A percentile compares a stretch with the other conserved stretches of the same genome.
Conservation (phyloP, 2,113 vertebrate species). For the Periophthalmus modestus region DNA sequence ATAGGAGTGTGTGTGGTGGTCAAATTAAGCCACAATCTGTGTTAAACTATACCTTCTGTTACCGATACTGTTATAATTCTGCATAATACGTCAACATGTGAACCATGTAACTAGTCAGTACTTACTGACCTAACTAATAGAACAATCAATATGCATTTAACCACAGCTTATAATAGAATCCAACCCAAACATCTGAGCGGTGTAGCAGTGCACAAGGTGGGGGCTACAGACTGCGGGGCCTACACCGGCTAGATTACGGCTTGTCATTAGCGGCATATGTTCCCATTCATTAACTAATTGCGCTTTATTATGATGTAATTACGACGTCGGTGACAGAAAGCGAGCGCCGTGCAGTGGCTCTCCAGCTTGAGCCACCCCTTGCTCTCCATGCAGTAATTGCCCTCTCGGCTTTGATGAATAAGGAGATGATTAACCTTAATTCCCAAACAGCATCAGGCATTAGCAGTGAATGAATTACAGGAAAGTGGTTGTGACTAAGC, state of each 20-base stretch:
- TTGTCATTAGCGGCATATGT: conserved; percentile 70
- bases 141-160: neutral
- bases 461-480: conserved; percentile 90
- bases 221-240: conserved; percentile 1
- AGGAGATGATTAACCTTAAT: conserved; percentile 96
- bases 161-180: neutral
- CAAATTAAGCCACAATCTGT: too few relatives aligned
- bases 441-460: conserved; percentile 86
- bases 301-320: conserved; percentile 85
- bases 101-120: neutral
- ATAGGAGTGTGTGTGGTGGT: too few relatives aligned
- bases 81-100: neutral
- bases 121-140: neutral
- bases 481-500: conserved; percentile 85
- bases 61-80: too few relatives aligned
- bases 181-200: neutral
- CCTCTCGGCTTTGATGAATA: conserved; percentile 86
- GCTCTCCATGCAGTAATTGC: conserved; percentile 85
- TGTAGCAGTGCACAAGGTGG: conserved; percentile 1
- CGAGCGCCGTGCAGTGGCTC: conserved; percentile 59
- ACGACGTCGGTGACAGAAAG: conserved; percentile 77
- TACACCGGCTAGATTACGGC: conserved; percentile 48
- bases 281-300: conserved; percentile 83
- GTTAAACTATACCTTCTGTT: too few relatives aligned
- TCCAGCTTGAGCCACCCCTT: conserved; percentile 75